Evolutionary conservation across 2,113 vertebrate genomes (phyloP), one percentile per base, ranked within the genome.

Genomic region (Mirza zaza): DNA sequence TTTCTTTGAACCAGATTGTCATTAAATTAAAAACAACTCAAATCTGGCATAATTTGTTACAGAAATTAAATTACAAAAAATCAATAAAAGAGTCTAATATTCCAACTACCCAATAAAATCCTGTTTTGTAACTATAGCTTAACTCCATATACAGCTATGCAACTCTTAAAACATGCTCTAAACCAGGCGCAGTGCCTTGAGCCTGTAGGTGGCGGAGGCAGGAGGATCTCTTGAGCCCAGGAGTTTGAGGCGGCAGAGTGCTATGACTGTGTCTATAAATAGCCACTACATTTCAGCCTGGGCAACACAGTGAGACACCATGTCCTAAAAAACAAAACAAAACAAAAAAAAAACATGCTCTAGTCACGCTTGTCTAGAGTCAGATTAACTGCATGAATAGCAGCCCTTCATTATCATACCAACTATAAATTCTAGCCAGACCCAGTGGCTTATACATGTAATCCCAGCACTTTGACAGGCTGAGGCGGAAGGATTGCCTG

Each of bases 51-150:
- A 59, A 71, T 10, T 20, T 34, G 2, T 70, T 52, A 82, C 95
- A 95, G 12, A 63, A 91, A 57, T 32, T 17, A 55, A 1, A 5
- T 85, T 89, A 94, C 86, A 87, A 75, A 75, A 83, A 97, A 94
- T 32, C 4, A 3, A 76, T 13, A 45, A 0, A 83, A 67, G 32
- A 76, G 39, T 15, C 90, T 48, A 95, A 27, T 70, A 81, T 75
- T 92, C 34, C 87, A 91, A 84, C 55, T 95, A 23, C 25, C 85
- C 96, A 93, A 73, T 86, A 86, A 96, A 93, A 94, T 77, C 36
- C 59, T 87, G 34, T 61, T 75, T 65, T 86, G 79, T 48, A 91
- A 95, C 65, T 9, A 80, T 91, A 97, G 88, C 71, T 93, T 83
- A 97, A 96, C 39, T 89, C 29, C 79, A 81, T 17, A 29, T 87